Conservation (phyloP, 2,888 invertebrate species). For the Meta bourneti region DNA sequence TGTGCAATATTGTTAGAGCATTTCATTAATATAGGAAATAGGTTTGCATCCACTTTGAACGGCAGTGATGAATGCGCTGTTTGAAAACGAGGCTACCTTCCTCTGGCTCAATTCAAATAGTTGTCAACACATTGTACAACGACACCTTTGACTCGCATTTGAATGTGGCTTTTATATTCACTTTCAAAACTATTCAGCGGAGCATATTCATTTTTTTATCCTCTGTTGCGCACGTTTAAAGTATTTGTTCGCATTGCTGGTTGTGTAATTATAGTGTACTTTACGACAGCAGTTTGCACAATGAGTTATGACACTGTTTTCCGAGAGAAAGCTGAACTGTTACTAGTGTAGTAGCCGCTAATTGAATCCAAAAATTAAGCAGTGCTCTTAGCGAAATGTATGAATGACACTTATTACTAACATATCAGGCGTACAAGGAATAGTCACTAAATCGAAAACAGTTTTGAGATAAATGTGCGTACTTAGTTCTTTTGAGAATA, state of each 20-base stretch:
- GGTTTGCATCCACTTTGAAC: conserved; percentile 46
- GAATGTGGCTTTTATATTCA: conserved; percentile 44
- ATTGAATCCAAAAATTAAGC: not conserved
- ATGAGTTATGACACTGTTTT: not conserved
- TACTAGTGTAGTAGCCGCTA: not conserved
- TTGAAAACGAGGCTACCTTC: conserved; percentile 54
- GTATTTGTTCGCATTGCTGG: not conserved
- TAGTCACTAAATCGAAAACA: not conserved
- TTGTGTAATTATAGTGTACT: not conserved
- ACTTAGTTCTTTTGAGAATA: too few relatives aligned
- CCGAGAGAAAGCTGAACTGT: not conserved
- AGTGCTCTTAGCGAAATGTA: not conserved
- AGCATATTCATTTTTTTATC: not conserved
- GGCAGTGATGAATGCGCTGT: conserved; percentile 38
- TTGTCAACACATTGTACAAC: conserved; percentile 31
- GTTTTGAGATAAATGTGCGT: too few relatives aligned
- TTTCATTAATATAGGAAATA: conserved; percentile 32
- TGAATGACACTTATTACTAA: not conserved
- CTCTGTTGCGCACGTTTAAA: not conserved
- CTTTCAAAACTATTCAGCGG: not conserved
- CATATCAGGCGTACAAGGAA: not conserved
- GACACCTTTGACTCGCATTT: conserved; percentile 16
- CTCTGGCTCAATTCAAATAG: conserved; percentile 2
- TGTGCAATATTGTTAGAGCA: conserved; percentile 31
- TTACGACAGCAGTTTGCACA: not conserved